phyloP scores from a whole-genome alignment of 2,888 invertebrate species.

The Apomyelois bistriatella region DNA sequence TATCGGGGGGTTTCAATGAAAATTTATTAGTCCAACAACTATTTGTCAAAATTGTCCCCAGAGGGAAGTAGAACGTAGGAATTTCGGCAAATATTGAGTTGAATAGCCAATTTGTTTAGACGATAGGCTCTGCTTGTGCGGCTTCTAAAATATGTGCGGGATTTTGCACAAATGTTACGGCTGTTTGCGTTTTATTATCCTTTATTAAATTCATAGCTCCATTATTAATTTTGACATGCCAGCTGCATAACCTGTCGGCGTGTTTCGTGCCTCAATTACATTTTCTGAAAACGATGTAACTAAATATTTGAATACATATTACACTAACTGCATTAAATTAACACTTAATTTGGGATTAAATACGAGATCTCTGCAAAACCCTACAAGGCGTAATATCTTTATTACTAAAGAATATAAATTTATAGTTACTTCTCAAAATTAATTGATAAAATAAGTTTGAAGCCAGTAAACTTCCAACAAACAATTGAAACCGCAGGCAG shows the following conservation, averaged over 20 bases:
- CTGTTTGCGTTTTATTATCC: conserved; percentile 9
- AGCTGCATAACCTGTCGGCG: conserved; percentile 38
- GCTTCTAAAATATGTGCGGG: conserved; percentile 39
- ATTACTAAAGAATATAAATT: no score
- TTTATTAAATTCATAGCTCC: conserved; percentile 4
- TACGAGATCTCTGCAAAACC: no score
- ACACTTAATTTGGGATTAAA: no score
- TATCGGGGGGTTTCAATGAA: conserved; percentile 71
- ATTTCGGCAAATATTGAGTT: conserved; percentile 64
- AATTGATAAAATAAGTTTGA: conserved; percentile 1
- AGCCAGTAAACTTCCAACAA: conserved; percentile 1
- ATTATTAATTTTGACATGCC: conserved; percentile 4
- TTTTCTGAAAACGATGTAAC: neutral
- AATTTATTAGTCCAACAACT: conserved; percentile 75
- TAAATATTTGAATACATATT: no score
- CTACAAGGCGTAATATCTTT: no score
- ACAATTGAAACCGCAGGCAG: conserved; percentile 8
- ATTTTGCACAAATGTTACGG: conserved; percentile 20
- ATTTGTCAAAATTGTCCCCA: conserved; percentile 75
- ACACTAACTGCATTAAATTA: no score
- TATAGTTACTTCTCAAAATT: neutral
- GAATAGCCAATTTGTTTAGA: conserved; percentile 62
- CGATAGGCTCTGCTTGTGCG: conserved; percentile 27
- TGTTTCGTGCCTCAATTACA: neutral
- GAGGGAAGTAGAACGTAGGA: conserved; percentile 47